Conservation (phyloP, 2,113 vertebrate genomes). For the Patagioenas fasciata region DNA sequence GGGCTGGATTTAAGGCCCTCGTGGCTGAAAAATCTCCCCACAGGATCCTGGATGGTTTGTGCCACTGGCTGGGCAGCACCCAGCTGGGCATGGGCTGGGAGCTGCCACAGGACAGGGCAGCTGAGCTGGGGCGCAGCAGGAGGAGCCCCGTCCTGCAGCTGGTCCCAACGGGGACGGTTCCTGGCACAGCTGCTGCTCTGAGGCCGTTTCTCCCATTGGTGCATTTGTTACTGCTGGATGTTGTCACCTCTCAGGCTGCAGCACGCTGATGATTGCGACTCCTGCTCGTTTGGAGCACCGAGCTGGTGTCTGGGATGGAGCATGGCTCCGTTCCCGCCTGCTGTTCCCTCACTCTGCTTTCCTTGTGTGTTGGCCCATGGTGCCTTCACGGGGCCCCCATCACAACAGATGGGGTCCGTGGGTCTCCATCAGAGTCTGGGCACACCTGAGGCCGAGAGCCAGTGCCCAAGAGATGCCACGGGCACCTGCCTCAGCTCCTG, state of each 20-base stretch:
- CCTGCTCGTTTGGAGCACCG: neutral
- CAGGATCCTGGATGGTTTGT: neutral
- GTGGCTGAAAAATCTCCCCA: no score
- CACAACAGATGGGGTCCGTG: no score
- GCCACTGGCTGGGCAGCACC: accelerated
- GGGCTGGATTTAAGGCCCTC: no score
- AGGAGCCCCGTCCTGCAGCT: neutral
- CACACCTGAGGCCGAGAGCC: no score
- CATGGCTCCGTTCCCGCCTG: accelerated
- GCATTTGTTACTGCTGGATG: neutral
- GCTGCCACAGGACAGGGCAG: neutral
- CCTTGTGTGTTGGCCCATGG: accelerated
- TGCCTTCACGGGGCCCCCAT: neutral
- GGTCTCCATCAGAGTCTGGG: no score
- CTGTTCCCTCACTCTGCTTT: neutral
- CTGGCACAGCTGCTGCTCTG: neutral
- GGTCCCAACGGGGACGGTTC: neutral
- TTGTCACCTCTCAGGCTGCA: neutral
- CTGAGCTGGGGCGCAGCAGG: neutral
- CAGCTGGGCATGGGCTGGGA: accelerated
- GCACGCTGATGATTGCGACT: accelerated
- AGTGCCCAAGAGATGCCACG: no score
- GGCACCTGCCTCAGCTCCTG: no score
- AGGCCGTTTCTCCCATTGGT: neutral
- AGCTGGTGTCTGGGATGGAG: neutral